A percentile compares a stretch with the other conserved stretches of the same genome.
phyloP scores from a whole-genome alignment of 2,888 invertebrate genomes.

The Bombyx huttoni region DNA sequence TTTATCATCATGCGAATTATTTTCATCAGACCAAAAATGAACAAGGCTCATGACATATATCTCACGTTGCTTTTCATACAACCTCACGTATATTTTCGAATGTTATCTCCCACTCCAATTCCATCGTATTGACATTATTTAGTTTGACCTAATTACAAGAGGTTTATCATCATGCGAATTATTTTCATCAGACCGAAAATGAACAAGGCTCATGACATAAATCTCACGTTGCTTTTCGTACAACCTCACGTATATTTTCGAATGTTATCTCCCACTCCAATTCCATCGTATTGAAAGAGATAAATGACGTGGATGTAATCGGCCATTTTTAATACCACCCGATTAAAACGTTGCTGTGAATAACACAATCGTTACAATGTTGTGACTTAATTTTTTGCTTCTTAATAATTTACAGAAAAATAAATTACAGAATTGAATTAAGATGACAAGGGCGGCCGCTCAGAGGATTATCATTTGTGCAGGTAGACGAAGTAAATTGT shows the following conservation, averaged over 20 bases:
- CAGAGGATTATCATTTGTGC: constrained; percentile 7
- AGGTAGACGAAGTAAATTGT: not conserved
- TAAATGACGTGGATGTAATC: not conserved
- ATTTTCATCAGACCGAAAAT: not conserved
- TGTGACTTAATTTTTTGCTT: constrained; percentile 21
- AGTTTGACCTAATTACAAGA: too few relatives aligned
- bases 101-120: not conserved
- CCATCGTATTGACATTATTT: not conserved
- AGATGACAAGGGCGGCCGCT: constrained; percentile 34
- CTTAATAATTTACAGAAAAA: constrained; percentile 24
- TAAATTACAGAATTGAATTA: constrained; percentile 42
- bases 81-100: not conserved
- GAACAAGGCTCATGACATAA: not conserved
- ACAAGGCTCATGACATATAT: not conserved
- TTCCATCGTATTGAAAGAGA: not conserved
- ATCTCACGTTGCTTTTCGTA: not conserved
- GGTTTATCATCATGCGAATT: too few relatives aligned
- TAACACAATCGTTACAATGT: constrained; percentile 42
- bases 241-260: not conserved
- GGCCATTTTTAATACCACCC: constrained; percentile 14
- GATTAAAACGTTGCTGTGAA: constrained; percentile 35
- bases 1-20: too few relatives aligned
- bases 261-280: not conserved
- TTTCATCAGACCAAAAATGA: not conserved
- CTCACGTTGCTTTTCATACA: not conserved